Evolutionary conservation across 1,140 invertebrate species (phyloP), one percentile per base, ranked within the genome.

Genomic region (Parapsyche elsis): DNA sequence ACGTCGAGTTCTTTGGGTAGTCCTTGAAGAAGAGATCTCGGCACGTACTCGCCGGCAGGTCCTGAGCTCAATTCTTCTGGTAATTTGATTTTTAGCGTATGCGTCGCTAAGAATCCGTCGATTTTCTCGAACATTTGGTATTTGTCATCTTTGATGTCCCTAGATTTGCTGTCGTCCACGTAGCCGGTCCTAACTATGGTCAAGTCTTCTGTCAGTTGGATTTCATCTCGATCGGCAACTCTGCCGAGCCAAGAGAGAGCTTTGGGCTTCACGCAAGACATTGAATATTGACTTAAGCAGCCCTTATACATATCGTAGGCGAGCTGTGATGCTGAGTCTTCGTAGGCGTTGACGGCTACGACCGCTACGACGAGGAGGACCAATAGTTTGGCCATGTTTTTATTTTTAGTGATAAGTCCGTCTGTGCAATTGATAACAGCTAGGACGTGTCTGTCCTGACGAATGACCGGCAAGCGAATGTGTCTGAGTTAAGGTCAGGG

Each of bases 181-280:
- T 85, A 85, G n/a, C 86, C 87, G 9, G 92, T 92, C 81, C 90
- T 93, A 2, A 95, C 89, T 49, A 95, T 90, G 1, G 91, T 89
- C 53, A 95, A 87, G 82, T 95, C 92, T 4, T 94, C 90, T 0
- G 94, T 95, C 61, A 95, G 91, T 16, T 90, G 90, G 78, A 95
- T 92, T 84, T 92, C 91, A 44, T 93, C 91, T 83, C 93, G 90
- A 79, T 92, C 90, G 24, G 90, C 87, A 2, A 92, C 93, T 23
- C 90, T 87, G 80, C 91, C 92, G 53, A 95, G 89, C 90, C 94
- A 95, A 64, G 91, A 88, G 80, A 95, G 85, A 14, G 94, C 90
- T 86, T 94, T 94, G 9, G 94, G 94, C 84, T 94, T 93, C 49
- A 93, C 92, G 87, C 94, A 95, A 73, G 89, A 89, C 70, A 91